These are phyloP conservation scores for Spongia lamella DNA, from an alignment of 37 sponge, comb jelly and placozoan genomes.

Conservation along the genomic window DNA sequence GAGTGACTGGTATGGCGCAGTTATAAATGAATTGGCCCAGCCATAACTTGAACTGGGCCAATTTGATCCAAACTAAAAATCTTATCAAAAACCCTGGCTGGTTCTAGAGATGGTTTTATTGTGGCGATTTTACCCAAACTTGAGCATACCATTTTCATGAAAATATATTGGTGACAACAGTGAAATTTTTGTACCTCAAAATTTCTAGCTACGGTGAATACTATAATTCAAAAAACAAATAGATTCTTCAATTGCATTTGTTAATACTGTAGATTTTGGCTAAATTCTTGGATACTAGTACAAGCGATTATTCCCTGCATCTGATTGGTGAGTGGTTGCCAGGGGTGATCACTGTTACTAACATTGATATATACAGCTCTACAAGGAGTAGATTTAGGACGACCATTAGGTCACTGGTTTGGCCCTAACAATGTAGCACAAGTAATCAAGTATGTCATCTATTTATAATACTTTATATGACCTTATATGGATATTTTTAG, in stretches of 20 bases:
- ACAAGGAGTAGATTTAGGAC: slow-evolving; percentile 81
- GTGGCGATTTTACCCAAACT: too few relatives aligned
- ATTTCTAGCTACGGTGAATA: background rate
- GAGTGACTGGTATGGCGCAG: too few relatives aligned
- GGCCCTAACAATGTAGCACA: slow-evolving; percentile 98
- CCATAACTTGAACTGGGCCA: too few relatives aligned
- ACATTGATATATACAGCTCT: slow-evolving; percentile 49
- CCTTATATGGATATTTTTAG: slow-evolving; percentile 26
- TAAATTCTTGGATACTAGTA: slow-evolving; percentile 86
- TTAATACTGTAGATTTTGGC: slow-evolving; percentile 84
- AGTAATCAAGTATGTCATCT: slow-evolving; percentile 67
- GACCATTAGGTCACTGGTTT: slow-evolving; percentile 91
- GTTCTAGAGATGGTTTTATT: too few relatives aligned
- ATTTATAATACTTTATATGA: background rate
- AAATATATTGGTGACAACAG: slow-evolving; percentile 10
- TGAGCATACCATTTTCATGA: too few relatives aligned
- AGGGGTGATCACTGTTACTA: too few relatives aligned
- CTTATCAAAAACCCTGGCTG: too few relatives aligned
- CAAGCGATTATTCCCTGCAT: slow-evolving; percentile 90
- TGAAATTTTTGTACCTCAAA: background rate
- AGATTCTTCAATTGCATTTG: background rate
- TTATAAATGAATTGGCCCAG: too few relatives aligned
- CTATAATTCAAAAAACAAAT: background rate
- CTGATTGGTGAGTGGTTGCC: slow-evolving; percentile 70
- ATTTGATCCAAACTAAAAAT: too few relatives aligned